A percentile compares a stretch with the other conserved stretches of the same genome.
These are phyloP conservation scores for Peromyscus melanophrys DNA, from an alignment of 2,797 vertebrate species.

Conservation along the genomic window DNA sequence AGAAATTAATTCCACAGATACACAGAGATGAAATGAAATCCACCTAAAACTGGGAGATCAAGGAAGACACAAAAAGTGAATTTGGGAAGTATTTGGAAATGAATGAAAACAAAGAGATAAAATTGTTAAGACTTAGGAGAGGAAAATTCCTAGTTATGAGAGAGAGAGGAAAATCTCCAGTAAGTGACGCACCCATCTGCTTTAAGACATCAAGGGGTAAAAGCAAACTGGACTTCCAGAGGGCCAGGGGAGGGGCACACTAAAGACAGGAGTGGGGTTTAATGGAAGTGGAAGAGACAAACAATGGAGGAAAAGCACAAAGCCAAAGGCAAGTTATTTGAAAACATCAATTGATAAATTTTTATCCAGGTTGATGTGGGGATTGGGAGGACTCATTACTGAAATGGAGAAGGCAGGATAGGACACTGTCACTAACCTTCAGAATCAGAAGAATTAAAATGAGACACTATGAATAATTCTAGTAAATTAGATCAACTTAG, in stretches of 20 bases:
- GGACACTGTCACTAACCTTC: neutral
- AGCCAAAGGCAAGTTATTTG: neutral
- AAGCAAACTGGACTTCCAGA: neutral
- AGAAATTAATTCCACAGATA: neutral
- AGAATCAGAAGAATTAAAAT: slow-evolving; percentile 39
- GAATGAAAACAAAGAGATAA: neutral
- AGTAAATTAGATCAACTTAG: neutral
- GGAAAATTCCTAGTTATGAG: neutral
- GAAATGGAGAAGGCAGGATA: neutral
- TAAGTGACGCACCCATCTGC: neutral
- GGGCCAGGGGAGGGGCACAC: neutral
- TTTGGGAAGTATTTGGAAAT: neutral
- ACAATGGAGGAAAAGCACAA: neutral
- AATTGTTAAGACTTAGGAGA: neutral
- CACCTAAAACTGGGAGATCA: neutral
- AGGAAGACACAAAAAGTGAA: neutral
- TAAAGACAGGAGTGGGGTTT: neutral
- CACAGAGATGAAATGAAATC: neutral
- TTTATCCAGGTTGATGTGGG: neutral
- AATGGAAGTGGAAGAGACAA: neutral
- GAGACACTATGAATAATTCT: neutral
- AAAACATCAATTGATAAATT: neutral
- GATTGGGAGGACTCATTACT: neutral
- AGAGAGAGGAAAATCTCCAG: neutral
- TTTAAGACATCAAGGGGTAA: neutral